These are phyloP conservation scores for Stenodema calcarata DNA, from an alignment of 2,888 invertebrate species.

Conservation along the genomic window DNA sequence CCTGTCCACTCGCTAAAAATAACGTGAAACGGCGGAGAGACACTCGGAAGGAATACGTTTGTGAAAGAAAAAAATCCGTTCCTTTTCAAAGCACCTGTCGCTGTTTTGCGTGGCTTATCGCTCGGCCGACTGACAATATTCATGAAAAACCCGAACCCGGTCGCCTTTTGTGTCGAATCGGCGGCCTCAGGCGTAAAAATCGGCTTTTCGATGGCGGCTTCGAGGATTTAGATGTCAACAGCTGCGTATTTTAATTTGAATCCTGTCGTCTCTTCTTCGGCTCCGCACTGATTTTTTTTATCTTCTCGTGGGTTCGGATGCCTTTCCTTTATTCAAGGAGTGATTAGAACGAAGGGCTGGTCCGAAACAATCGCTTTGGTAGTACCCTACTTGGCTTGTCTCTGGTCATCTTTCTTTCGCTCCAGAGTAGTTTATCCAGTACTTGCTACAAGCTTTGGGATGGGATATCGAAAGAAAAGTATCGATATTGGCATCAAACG, in stretches of 20 bases:
- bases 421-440: not conserved
- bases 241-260: constrained; percentile 1
- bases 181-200: not conserved
- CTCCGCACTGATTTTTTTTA: not conserved
- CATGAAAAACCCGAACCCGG: not conserved
- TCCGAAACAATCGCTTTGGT: not conserved
- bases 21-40: not conserved
- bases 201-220: not conserved
- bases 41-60: not conserved
- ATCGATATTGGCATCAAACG: too few relatives aligned
- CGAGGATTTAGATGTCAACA: constrained; percentile 11
- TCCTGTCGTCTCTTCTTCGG: not conserved
- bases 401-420: not conserved
- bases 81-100: constrained; percentile 5
- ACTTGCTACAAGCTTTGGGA: too few relatives aligned
- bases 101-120: constrained; percentile 20
- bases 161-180: not conserved
- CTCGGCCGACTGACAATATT: not conserved
- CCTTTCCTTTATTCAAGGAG: not conserved
- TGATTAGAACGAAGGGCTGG: not conserved
- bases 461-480: too few relatives aligned
- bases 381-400: not conserved
- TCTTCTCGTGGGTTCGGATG: not conserved
- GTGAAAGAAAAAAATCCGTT: constrained; percentile 11
- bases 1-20: not conserved